Evolutionary conservation across 2,888 invertebrate species (phyloP), one percentile per base, ranked within the genome.

Genomic region (Caenorhabditis wallacei): DNA sequence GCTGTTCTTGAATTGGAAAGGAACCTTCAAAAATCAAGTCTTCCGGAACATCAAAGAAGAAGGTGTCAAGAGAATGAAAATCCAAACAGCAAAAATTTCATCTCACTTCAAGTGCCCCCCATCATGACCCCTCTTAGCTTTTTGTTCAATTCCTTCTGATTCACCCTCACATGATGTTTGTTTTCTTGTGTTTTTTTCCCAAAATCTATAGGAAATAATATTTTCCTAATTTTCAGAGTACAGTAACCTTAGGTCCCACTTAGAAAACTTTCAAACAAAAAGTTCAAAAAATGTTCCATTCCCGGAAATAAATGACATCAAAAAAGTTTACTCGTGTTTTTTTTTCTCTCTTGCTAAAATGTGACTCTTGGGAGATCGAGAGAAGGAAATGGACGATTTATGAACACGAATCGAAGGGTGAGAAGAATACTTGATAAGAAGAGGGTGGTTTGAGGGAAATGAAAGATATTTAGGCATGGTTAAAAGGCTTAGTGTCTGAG

Each of bases 401-500:
- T 74, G 63, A 64, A 64, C 72, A 64, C 63, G 72, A 74, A 74
- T 35, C n/a, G 46, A 48, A 18, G 46, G 72, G 46, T 22, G 35
- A 64, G 54, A 46, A 20, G 72, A 74, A 74, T 74, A 74, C 72
- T 74, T 74, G 72, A 74, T 74, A 74, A 64, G 61, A 16, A 30
- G n/a, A 30, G 16, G 1, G 26, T 22, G 56, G 51, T 30, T n/a
- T 18, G 51, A 30, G 18, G 40, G 54, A 51, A 66, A 22, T n/a
- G 20, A 13, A 20, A 16, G 43, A 16, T 30, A 30, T 30, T 30
- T 30, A 43, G 20, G 61, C 22, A 46, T 63, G 16, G 63, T 46
- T 43, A 48, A 64, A 48, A 51, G 51, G 20, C 48, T 8, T 40
- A 40, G 40, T 40, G 5, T 40, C 40, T 40, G 40, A 40, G n/a